Conservation (phyloP, 2,113 vertebrate species). For the Craseonycteris thonglongyai region DNA sequence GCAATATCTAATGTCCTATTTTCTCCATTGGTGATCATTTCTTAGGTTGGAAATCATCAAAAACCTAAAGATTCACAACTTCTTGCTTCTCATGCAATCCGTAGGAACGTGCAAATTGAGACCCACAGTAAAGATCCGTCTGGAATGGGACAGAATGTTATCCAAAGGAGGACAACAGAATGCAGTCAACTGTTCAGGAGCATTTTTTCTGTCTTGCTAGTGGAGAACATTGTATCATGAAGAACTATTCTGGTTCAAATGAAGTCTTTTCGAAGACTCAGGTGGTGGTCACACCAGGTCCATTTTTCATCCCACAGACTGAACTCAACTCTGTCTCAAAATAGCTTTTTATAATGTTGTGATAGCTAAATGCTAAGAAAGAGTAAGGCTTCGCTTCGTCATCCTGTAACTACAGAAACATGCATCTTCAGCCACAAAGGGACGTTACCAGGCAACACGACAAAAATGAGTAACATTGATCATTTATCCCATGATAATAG, state of each 20-base stretch:
- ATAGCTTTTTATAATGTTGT: not conserved
- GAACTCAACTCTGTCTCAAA: not conserved
- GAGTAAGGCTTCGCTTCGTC: slow-evolving; percentile 27
- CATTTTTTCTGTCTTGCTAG: not conserved
- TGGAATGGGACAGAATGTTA: not conserved
- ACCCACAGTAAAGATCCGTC: not conserved
- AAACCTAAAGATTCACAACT: slow-evolving; percentile 29
- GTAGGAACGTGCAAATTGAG: not conserved
- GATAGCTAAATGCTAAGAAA: not conserved
- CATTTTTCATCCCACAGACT: not conserved
- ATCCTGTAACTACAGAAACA: slow-evolving; percentile 48
- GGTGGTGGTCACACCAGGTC: not conserved
- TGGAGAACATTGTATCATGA: not conserved
- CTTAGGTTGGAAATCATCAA: not conserved
- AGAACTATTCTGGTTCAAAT: not conserved
- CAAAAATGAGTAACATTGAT: slow-evolving; percentile 60
- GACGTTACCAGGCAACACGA: slow-evolving; percentile 78
- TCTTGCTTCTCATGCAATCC: not conserved
- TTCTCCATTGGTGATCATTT: slow-evolving; percentile 9
- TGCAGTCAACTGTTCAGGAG: not conserved
- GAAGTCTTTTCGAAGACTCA: not conserved
- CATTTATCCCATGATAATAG: slow-evolving; percentile 76
- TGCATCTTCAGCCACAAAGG: slow-evolving; percentile 52
- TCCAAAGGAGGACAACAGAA: not conserved
- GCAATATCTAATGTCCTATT: not conserved